These are phyloP conservation scores for Rhamphomyia laevipes DNA, from an alignment of 2,888 invertebrate species.

Conservation along the genomic window DNA sequence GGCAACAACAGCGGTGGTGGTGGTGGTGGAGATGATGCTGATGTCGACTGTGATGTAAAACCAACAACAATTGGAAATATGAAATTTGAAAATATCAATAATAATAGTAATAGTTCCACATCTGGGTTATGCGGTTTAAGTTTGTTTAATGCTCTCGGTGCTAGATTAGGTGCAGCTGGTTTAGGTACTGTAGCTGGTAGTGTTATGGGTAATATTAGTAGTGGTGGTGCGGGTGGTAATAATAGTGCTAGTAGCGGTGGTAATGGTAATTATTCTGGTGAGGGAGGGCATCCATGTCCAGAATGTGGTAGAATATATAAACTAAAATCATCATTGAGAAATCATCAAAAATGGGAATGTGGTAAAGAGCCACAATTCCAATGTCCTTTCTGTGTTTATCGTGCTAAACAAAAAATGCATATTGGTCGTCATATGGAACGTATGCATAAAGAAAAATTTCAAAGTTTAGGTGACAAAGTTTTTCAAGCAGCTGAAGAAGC, in stretches of 20 bases:
- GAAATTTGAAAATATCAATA: slow-evolving; percentile 27
- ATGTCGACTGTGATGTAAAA: slow-evolving; percentile 11
- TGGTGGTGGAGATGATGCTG: slow-evolving; percentile 15
- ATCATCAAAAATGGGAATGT: slow-evolving; percentile 79
- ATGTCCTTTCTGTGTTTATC: slow-evolving; percentile 72
- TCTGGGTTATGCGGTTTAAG: slow-evolving; percentile 29
- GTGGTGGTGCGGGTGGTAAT: slow-evolving; percentile 10
- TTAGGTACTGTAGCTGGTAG: neutral
- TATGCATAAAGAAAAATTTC: slow-evolving; percentile 60
- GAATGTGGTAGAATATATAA: slow-evolving; percentile 79
- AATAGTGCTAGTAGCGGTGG: slow-evolving; percentile 9
- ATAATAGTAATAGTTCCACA: slow-evolving; percentile 23
- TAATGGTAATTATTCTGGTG: slow-evolving; percentile 24
- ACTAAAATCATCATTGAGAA: slow-evolving; percentile 70
- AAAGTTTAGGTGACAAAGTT: slow-evolving; percentile 28
- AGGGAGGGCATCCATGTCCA: slow-evolving; percentile 59
- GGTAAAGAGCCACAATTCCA: slow-evolving; percentile 75
- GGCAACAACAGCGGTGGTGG: neutral
- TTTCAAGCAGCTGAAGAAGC: slow-evolving; percentile 11
- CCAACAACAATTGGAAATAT: slow-evolving; percentile 20
- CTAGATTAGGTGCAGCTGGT: slow-evolving; percentile 21
- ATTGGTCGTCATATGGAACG: slow-evolving; percentile 72
- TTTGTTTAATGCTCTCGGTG: slow-evolving; percentile 1
- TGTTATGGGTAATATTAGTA: neutral
- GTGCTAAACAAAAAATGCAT: slow-evolving; percentile 76